Evolutionary conservation across 2,113 vertebrate genomes (phyloP), one percentile per base, ranked within the genome.

Genomic region (Natator depressus): DNA sequence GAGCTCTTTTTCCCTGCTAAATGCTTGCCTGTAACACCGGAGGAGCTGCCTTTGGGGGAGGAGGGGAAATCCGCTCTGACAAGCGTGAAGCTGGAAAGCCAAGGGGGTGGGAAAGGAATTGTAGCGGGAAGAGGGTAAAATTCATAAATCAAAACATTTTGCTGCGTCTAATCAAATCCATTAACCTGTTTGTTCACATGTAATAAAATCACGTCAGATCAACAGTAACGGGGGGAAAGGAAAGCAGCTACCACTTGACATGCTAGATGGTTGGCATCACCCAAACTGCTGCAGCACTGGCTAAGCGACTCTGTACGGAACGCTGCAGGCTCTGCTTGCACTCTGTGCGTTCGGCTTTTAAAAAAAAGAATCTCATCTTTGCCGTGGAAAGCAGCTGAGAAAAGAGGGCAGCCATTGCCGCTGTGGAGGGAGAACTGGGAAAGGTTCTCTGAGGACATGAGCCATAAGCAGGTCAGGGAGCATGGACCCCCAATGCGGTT

Each of bases 11-110:
- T 85, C 78, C 88, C 76, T 91, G 72, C 93, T 96, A 88, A 94
- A 94, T 96, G 93, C 95, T 95, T 93, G 93, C 95, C 95, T n/a
- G 87, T 95, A 94, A 96, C n/a, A 0, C 84, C 11, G 85, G 55
- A 94, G 95, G 88, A 93, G 85, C 1, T 2, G 84, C 87, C 87
- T 88, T 86, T 86, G 94, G 92, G 85, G 96, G 93, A 79, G 54
- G 54, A 94, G 85, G 91, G 91, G 95, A 89, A 93, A 96, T 93
- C 93, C 94, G 95, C 92, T 97, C 94, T 97, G 97, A 97, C 95
- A 97, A 95, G 92, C 87, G 46, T 97, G 97, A 97, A 96, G 94
- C 89, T 92, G 86, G 88, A 91, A 90, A 97, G 94, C 80, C 82
- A 92, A 50, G 79, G 92, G 79, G 89, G 89, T 89, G 51, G 93